Percentiles rank a stretch among this genome's conserved stretches.
These are phyloP conservation scores for Passer domesticus DNA, from an alignment of 2,113 vertebrate species.

Conservation along the genomic window DNA sequence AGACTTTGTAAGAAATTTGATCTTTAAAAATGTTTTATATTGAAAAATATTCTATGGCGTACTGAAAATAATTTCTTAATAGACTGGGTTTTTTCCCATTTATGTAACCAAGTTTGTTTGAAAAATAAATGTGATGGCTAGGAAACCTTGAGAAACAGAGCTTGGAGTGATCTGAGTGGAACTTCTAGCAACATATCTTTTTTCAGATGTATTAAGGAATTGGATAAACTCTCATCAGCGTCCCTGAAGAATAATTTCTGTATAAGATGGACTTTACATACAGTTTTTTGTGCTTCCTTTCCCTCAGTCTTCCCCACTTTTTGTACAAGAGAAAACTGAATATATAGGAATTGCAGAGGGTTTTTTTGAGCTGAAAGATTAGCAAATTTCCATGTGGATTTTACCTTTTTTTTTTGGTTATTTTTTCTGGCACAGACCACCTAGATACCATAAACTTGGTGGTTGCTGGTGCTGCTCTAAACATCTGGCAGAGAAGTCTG, in stretches of 20 bases:
- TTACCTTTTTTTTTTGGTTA: neutral
- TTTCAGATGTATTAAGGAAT: neutral
- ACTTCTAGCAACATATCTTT: neutral
- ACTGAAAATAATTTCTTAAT: neutral
- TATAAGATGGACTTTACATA: neutral
- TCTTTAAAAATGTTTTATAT: neutral
- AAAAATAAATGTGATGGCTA: neutral
- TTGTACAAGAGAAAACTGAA: neutral
- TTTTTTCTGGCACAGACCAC: neutral
- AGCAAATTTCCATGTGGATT: neutral
- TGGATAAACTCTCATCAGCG: neutral
- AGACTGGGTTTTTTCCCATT: too few relatives aligned
- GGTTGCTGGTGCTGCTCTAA: neutral
- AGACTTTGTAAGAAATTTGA: neutral
- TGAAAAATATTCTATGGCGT: neutral
- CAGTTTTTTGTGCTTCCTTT: neutral
- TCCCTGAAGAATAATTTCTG: neutral
- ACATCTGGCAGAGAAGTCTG: slow-evolving; percentile 22
- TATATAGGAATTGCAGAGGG: neutral
- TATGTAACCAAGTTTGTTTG: neutral
- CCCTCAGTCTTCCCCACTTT: neutral
- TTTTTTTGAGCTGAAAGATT: neutral
- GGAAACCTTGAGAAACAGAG: neutral
- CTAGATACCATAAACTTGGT: neutral
- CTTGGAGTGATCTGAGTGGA: neutral